Evolutionary conservation across 1,140 invertebrate species (phyloP).

Genomic region (Metaphire vulgaris): DNA sequence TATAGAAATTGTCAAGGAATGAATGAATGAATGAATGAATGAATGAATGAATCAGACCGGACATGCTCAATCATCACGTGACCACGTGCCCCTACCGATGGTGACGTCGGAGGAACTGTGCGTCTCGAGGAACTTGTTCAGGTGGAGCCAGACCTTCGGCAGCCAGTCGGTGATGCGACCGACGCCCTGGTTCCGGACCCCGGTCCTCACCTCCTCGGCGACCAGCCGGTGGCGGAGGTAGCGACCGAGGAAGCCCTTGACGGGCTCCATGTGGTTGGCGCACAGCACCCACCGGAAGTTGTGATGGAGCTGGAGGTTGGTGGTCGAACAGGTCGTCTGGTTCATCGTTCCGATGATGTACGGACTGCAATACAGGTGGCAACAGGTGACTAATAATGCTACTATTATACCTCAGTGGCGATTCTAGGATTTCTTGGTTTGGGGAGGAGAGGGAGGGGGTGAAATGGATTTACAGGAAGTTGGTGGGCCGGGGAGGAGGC

Average conservation of each 20-base stretch:
- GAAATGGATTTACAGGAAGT: no score
- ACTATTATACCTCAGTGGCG: no score
- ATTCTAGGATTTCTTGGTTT: no score
- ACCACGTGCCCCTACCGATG: conserved; percentile 67
- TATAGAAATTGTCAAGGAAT: no score
- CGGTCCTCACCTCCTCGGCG: conserved; percentile 66
- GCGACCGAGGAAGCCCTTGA: conserved; percentile 85
- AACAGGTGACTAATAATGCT: no score
- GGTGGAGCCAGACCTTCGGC: conserved; percentile 83
- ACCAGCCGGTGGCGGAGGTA: conserved; percentile 79
- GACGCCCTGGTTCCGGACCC: conserved; percentile 58
- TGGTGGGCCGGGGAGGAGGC: no score
- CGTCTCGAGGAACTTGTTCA: conserved; percentile 91
- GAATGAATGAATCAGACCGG: no score
- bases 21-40: no score
- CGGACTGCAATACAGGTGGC: conserved; percentile 88
- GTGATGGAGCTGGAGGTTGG: conserved; percentile 95
- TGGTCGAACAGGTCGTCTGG: conserved; percentile 87
- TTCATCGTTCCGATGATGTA: no score
- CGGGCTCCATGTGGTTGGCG: conserved; percentile 96
- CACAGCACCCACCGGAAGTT: conserved; percentile 75
- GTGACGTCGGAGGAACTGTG: conserved; percentile 93
- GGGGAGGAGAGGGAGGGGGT: no score
- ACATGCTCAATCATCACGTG: no score
- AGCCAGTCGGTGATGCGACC: conserved; percentile 87